Evolutionary conservation across 35 echinoderm and acorn worm genomes (phyloP).

Genomic region (Lytechinus pictus): DNA sequence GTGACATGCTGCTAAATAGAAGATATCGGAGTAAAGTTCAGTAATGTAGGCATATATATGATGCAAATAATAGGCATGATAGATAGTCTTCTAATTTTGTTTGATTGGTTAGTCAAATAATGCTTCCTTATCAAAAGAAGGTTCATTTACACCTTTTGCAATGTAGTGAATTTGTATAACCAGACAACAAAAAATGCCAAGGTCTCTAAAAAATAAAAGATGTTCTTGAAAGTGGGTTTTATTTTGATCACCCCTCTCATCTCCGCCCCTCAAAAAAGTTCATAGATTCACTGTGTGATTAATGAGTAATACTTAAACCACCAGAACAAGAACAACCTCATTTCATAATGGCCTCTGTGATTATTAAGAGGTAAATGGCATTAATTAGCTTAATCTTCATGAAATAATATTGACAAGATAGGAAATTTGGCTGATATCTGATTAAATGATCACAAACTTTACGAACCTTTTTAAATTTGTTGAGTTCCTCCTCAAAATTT

Average conservation of each 20-base stretch:
- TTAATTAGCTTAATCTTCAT: too few relatives aligned
- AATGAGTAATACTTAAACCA: too few relatives aligned
- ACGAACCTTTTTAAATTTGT: background rate
- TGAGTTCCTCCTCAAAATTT: background rate
- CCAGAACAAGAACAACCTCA: too few relatives aligned
- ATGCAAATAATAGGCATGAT: background rate
- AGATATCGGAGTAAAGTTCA: background rate
- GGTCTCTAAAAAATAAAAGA: background rate
- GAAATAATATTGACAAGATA: too few relatives aligned
- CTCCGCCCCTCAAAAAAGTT: too few relatives aligned
- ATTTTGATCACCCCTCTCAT: too few relatives aligned
- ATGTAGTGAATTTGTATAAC: background rate
- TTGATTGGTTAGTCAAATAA: background rate
- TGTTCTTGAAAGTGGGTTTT: too few relatives aligned
- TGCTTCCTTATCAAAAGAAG: background rate
- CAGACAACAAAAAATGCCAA: background rate
- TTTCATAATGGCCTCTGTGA: too few relatives aligned
- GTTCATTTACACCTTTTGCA: background rate
- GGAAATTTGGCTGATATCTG: too few relatives aligned
- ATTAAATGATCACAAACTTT: too few relatives aligned
- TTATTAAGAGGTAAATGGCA: too few relatives aligned
- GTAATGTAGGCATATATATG: background rate
- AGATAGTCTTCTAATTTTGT: background rate
- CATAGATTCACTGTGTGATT: too few relatives aligned
- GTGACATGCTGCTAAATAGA: background rate